A percentile compares a stretch with the other conserved stretches of the same genome.
Evolutionary conservation across 2,888 invertebrate genomes (phyloP).

Genomic region (Drosophila dives): DNA sequence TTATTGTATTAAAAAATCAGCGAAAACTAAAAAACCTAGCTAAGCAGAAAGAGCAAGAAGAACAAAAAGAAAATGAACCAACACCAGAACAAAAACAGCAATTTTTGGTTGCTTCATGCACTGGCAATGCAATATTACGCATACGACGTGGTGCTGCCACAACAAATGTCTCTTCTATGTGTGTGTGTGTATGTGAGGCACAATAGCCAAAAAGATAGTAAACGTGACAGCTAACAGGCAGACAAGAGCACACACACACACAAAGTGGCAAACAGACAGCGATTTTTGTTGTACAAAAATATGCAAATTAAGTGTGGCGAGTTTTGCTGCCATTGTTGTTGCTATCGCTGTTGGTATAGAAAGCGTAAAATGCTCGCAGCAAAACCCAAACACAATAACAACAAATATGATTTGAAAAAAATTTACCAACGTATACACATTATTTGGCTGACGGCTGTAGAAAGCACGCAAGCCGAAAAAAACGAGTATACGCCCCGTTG

Average conservation of each 20-base stretch:
- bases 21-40: slow-evolving; percentile 38
- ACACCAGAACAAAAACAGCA: slow-evolving; percentile 33
- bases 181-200: slow-evolving; percentile 36
- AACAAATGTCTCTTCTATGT: slow-evolving; percentile 34
- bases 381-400: slow-evolving; percentile 40
- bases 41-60: slow-evolving; percentile 49
- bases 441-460: slow-evolving; percentile 68
- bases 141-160: slow-evolving; percentile 65
- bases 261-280: slow-evolving; percentile 25
- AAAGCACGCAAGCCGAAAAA: slow-evolving; percentile 68
- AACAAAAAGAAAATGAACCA: slow-evolving; percentile 13
- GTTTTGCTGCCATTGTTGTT: slow-evolving; percentile 53
- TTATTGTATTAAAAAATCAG: slow-evolving; percentile 44
- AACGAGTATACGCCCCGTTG: slow-evolving; percentile 80
- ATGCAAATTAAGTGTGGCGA: slow-evolving; percentile 78
- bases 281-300: slow-evolving; percentile 69
- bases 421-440: slow-evolving; percentile 64
- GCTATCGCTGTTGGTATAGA: slow-evolving; percentile 57
- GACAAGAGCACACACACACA: slow-evolving; percentile 44
- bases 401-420: slow-evolving; percentile 40
- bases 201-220: slow-evolving; percentile 68
- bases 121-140: slow-evolving; percentile 74
- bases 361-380: slow-evolving; percentile 64
- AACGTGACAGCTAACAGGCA: slow-evolving; percentile 70
- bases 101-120: slow-evolving; percentile 46